These are phyloP conservation scores for Rynchops niger DNA, from an alignment of 2,113 vertebrate genomes.

Conservation along the genomic window DNA sequence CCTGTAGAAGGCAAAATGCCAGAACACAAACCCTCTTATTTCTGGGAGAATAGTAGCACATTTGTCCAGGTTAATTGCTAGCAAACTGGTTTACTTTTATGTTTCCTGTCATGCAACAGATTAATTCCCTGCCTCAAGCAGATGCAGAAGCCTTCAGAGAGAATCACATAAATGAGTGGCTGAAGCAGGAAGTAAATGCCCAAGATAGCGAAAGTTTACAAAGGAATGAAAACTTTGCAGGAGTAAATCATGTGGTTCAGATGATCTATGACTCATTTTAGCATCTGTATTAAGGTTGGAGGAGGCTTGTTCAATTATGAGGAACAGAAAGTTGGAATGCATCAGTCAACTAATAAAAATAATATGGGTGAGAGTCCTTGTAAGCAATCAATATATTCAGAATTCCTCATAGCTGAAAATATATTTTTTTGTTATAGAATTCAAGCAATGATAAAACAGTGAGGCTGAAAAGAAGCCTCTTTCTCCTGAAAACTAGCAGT, in stretches of 20 bases:
- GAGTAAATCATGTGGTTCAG: neutral
- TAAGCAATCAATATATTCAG: neutral
- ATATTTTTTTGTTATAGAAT: neutral
- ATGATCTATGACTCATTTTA: neutral
- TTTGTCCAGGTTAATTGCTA: neutral
- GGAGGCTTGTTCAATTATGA: neutral
- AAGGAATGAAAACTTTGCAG: neutral
- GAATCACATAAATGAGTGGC: neutral
- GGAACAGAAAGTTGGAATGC: neutral
- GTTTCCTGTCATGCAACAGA: neutral
- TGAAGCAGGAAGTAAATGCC: neutral
- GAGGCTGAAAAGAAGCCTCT: neutral
- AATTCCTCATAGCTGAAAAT: neutral
- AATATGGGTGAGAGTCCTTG: neutral
- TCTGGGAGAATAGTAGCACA: neutral
- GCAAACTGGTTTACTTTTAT: neutral
- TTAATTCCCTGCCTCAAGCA: neutral
- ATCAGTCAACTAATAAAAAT: neutral
- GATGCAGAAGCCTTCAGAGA: neutral
- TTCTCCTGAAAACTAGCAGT: neutral
- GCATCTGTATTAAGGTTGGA: neutral
- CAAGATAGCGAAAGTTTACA: neutral
- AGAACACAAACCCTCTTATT: neutral
- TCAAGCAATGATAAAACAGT: accelerated
- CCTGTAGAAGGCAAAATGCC: neutral